Conservation (phyloP, 2,888 invertebrate genomes). For the Eledona agricola region DNA sequence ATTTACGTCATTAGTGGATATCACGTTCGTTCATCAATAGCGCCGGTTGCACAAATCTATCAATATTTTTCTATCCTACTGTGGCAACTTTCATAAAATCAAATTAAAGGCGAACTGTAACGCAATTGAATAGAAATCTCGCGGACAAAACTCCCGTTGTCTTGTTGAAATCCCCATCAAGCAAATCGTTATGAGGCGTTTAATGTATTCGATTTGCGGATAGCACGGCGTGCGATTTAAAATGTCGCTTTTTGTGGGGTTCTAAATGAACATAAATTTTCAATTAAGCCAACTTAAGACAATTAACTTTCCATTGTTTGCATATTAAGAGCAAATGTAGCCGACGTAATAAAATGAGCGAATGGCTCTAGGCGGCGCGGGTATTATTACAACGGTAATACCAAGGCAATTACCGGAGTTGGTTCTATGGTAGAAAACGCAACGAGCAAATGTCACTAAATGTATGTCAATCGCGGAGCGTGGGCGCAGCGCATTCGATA, state of each 20-base stretch:
- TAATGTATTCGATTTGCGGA: too few species aligned
- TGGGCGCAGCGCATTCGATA: slow-evolving; percentile 55
- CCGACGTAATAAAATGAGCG: slow-evolving; percentile 7
- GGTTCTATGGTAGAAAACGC: slow-evolving; percentile 41
- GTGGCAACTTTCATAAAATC: too few species aligned
- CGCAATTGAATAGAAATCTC: too few species aligned
- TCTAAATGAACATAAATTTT: slow-evolving; percentile 24
- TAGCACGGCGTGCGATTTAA: too few species aligned
- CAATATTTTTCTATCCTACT: too few species aligned
- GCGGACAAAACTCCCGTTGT: too few species aligned
- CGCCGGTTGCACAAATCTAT: too few species aligned
- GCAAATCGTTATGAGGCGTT: too few species aligned
- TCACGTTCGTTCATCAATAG: too few species aligned
- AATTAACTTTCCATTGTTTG: slow-evolving; percentile 39
- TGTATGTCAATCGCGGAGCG: slow-evolving; percentile 53
- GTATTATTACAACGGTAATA: slow-evolving; percentile 26
- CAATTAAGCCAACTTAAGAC: slow-evolving; percentile 27
- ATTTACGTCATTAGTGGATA: slow-evolving; percentile 22
- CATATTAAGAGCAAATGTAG: slow-evolving; percentile 10
- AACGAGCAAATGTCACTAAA: slow-evolving; percentile 52
- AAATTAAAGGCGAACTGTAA: too few species aligned
- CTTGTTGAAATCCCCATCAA: too few species aligned
- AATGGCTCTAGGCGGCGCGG: slow-evolving; percentile 28
- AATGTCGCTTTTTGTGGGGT: too few species aligned
- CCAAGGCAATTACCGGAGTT: slow-evolving; percentile 15